phyloP scores from a whole-genome alignment of 2,797 vertebrate genomes.

The Galaxias olidus region DNA sequence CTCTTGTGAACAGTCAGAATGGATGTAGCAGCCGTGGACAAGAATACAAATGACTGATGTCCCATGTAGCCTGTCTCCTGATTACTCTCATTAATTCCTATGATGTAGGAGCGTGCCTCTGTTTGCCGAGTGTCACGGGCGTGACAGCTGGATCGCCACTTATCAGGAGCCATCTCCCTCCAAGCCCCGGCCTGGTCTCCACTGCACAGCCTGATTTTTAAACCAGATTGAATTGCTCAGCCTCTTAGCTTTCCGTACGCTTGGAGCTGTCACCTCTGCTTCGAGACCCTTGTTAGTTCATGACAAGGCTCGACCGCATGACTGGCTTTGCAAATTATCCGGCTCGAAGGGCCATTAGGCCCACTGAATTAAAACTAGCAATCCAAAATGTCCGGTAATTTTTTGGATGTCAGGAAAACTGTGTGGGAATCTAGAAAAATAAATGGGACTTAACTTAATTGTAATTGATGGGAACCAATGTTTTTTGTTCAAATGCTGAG shows the following conservation, averaged over 20 bases:
- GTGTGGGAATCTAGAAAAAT: too few relatives aligned
- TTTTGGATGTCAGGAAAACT: too few relatives aligned
- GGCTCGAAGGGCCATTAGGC: slow-evolving; percentile 34
- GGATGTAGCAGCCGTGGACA: slow-evolving; percentile 17
- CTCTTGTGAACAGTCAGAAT: too few relatives aligned
- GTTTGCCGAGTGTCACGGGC: slow-evolving; percentile 62
- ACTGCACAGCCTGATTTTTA: slow-evolving; percentile 53
- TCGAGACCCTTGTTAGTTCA: slow-evolving; percentile 47
- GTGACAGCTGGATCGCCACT: slow-evolving; percentile 66
- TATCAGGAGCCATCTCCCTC: slow-evolving; percentile 63
- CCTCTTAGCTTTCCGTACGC: slow-evolving; percentile 26
- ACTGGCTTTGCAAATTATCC: slow-evolving; percentile 41
- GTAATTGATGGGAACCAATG: too few relatives aligned
- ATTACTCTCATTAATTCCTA: slow-evolving; percentile 61
- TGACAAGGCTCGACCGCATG: slow-evolving; percentile 46
- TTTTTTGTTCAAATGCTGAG: too few relatives aligned
- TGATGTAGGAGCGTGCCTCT: slow-evolving; percentile 55
- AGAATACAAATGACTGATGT: slow-evolving; percentile 45
- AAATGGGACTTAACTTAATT: too few relatives aligned
- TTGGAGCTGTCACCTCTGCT: slow-evolving; percentile 56
- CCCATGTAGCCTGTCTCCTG: slow-evolving; percentile 30
- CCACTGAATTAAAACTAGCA: not conserved
- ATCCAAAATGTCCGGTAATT: too few relatives aligned
- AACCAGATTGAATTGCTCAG: slow-evolving; percentile 37
- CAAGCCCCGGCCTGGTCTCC: slow-evolving; percentile 13